Evolutionary conservation across 2,888 invertebrate genomes (phyloP), one percentile per base, ranked within the genome.

Genomic region (Lutraria lutraria): DNA sequence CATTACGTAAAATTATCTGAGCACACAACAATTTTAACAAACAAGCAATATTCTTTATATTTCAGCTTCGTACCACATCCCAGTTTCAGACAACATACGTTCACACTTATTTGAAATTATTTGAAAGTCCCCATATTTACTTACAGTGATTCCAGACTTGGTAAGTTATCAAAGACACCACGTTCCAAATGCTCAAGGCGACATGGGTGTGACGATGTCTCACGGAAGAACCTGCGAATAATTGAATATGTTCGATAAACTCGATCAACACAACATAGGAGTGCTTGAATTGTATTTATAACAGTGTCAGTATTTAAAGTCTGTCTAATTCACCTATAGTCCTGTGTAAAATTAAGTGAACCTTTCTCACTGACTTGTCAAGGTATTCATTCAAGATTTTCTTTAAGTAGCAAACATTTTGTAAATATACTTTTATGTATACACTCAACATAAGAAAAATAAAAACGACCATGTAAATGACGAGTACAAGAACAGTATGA

Each of bases 131-230:
- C 1, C 3, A 56, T 56, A 12, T 19, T 60, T 86, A 94, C 94
- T 93, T 89, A 94, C 94, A 94, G 86, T 4, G 91, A 89, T 81
- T 88, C 89, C 1, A 94, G 90, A 8, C 88, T 80, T 19, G 53
- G 13, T 13, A 94, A 83, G 13, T 91, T 91, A 76, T 91, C 89
- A 88, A 94, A 94, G 0, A 92, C 93, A 8, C 93, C 93, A 0
- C 93, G 88, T 34, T 93, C 91, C 25, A 94, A 79, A 13, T 88
- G 88, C 63, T 93, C 92, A 2, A 94, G 88, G 6, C 88, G 83
- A 76, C 93, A 93, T 1, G 93, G 89, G 6, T 88, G 83, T 15
- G 90, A 81, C 12, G 86, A 79, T n/a, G 89, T 88, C 79, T 93
- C 92, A 63, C 93, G 88, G 80, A 93, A 93, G 90, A 92, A 93